Evolutionary conservation across 2,113 vertebrate genomes (phyloP).

Genomic region (Origma solitaria): DNA sequence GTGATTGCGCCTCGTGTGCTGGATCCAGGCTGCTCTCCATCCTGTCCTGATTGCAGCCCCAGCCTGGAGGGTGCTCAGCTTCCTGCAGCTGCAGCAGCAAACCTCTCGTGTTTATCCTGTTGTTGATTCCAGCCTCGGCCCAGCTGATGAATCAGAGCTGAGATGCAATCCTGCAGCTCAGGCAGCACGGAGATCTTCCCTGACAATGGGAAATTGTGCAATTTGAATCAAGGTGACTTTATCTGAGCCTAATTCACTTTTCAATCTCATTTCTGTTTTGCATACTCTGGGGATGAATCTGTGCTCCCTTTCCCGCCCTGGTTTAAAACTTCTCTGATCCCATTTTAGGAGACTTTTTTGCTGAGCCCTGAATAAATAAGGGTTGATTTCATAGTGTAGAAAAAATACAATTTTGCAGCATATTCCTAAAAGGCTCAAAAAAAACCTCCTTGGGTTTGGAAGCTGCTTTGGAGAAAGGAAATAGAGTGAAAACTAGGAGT

Average conservation of each 20-base stretch:
- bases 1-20: neutral
- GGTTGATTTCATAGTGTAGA: neutral
- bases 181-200: neutral
- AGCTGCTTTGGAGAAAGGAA: neutral
- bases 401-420: neutral
- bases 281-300: neutral
- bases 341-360: neutral
- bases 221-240: constrained; percentile 54
- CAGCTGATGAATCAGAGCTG: neutral
- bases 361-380: neutral
- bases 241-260: neutral
- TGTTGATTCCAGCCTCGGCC: neutral
- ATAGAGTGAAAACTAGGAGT: neutral
- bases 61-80: neutral
- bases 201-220: neutral
- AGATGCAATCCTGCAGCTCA: neutral
- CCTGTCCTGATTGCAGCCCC: neutral
- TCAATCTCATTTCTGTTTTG: neutral
- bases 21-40: neutral
- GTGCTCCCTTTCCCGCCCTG: neutral
- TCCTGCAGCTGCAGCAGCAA: neutral
- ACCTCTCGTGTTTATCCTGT: neutral
- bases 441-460: neutral
- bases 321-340: neutral
- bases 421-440: neutral